A percentile compares a stretch with the other conserved stretches of the same genome.
Evolutionary conservation across 2,888 invertebrate genomes (phyloP).

Genomic region (Lithophane socia): DNA sequence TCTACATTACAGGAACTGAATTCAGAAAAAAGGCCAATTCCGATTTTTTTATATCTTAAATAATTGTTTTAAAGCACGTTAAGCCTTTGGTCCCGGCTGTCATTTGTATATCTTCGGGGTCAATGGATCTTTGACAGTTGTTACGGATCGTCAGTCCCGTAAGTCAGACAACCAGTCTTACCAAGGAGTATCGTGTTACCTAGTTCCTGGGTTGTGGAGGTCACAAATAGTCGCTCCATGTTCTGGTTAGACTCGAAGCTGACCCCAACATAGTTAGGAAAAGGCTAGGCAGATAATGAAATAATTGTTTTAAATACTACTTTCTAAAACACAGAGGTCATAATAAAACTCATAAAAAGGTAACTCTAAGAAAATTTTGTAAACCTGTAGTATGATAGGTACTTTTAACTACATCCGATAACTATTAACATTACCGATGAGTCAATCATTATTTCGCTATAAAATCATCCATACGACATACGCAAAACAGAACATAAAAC

Average conservation of each 20-base stretch:
- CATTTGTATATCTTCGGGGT: too few relatives aligned
- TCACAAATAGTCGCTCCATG: too few relatives aligned
- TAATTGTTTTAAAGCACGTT: not conserved
- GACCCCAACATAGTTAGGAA: too few relatives aligned
- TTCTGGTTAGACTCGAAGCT: too few relatives aligned
- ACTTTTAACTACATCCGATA: not conserved
- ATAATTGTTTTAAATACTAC: not conserved
- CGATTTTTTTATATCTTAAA: not conserved
- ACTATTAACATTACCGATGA: slow-evolving; percentile 3
- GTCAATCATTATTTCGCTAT: slow-evolving; percentile 5
- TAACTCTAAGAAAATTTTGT: not conserved
- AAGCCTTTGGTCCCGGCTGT: too few relatives aligned
- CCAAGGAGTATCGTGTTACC: too few relatives aligned
- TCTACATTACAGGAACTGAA: too few relatives aligned
- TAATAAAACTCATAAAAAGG: not conserved
- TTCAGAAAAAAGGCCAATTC: not conserved
- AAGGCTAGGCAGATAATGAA: too few relatives aligned
- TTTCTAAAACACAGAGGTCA: not conserved
- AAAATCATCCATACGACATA: not conserved
- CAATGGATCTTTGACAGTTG: too few relatives aligned
- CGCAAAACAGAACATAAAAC: slow-evolving; percentile 17
- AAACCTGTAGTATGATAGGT: not conserved
- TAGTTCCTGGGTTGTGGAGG: too few relatives aligned
- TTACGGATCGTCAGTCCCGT: too few relatives aligned
- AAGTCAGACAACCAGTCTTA: too few relatives aligned